Conservation (phyloP, 92 coral and sea anemone genomes). For the Plumapathes pennacea region DNA sequence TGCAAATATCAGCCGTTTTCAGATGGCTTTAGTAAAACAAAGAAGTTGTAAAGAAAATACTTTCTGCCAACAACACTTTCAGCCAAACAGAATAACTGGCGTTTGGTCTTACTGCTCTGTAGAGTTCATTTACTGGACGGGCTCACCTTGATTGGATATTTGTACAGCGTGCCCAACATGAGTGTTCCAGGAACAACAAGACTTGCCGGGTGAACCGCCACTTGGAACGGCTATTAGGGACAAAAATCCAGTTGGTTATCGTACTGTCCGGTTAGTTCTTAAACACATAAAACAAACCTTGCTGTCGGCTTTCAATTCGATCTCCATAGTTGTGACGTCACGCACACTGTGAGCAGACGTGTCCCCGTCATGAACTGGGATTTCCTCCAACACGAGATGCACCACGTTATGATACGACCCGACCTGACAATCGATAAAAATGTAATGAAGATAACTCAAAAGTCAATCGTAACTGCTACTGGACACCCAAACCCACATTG, state of each 20-base stretch:
- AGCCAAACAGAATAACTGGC: neutral
- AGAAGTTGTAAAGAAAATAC: neutral
- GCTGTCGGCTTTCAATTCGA: constrained; percentile 76
- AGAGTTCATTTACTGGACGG: neutral
- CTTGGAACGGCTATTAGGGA: constrained; percentile 70
- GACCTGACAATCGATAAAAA: constrained; percentile 47
- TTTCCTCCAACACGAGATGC: constrained; percentile 85
- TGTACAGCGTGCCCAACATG: constrained; percentile 61
- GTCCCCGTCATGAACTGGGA: constrained; percentile 57
- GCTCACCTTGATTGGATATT: constrained; percentile 75
- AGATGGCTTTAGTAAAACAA: neutral
- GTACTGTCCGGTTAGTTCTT: neutral
- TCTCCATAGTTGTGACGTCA: constrained; percentile 87
- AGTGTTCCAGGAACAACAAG: constrained; percentile 77
- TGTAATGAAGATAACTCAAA: neutral
- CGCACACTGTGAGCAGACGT: constrained; percentile 39
- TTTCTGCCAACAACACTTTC: neutral
- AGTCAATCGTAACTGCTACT: neutral
- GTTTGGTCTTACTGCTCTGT: neutral
- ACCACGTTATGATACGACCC: constrained; percentile 82
- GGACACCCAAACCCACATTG: neutral
- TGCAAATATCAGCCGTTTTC: neutral
- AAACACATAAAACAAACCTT: constrained; percentile 45
- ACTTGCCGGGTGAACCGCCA: constrained; percentile 76
- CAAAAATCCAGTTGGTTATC: neutral